Base-by-base conservation (phyloP, 2,888 invertebrate genomes). In the Gymnocheta viridis region DNA sequence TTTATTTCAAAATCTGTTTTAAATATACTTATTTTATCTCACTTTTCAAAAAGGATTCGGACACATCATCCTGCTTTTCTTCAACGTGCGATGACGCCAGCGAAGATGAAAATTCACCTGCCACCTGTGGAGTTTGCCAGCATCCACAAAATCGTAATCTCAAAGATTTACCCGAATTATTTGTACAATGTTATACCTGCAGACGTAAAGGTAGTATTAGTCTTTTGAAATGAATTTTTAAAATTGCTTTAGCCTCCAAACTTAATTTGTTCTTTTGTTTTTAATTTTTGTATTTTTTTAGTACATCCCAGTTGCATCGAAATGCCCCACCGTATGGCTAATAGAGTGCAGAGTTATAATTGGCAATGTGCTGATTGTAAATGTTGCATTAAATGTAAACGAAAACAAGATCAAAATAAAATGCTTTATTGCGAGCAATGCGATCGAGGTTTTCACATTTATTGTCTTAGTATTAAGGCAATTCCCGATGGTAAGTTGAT, bases 281-380 rank as follows among this genome's bases (percentile, higher is more conserved):
- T n/a, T n/a, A n/a, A n/a, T n/a, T n/a, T n/a, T n/a, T n/a, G n/a
- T n/a, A n/a, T n/a, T n/a, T 44, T 56, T 72, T 0, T 92, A 96
- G 96, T 95, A 85, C 98, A 98, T 93, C 97, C 97, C 2, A 94
- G 95, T 29, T 98, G 98, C 93, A 94, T 97, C 90, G 97, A 97
- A 88, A 94, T 98, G 91, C 94, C 96, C 32, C 93, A 95, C 82
- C 96, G 96, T 89, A 97, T 98, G 94, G 94, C 96, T 86, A 94
- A 95, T 85, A 95, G 96, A 87, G 96, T 97, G 85, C 95, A 95
- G 89, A 95, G 95, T 86, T 98, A 98, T 92, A 94, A 95, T 89
- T 98, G 98, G 98, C 97, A 97, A 92, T 98, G 98, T 91, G 96
- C 96, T 87, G 97, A 97, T 88, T 98, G 98, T 92, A 98, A 98